Conservation (phyloP, 2,113 vertebrate species). For the Ceuthmochares aereus region DNA sequence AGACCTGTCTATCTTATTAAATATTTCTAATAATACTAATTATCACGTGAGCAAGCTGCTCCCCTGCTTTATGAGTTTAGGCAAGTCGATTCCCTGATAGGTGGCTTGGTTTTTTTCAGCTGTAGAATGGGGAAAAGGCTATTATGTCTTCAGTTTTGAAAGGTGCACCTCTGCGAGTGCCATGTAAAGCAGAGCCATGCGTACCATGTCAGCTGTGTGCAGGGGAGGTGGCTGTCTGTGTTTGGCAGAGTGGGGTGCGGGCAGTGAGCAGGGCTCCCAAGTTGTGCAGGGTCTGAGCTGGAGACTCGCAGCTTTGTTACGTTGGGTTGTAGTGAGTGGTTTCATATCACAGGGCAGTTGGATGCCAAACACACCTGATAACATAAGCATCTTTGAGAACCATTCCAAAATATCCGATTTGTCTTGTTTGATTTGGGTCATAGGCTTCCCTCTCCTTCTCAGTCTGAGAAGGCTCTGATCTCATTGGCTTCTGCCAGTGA, state of each 20-base stretch:
- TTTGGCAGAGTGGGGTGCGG: too few relatives aligned
- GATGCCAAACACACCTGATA: background rate
- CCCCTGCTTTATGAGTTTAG: background rate
- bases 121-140: background rate
- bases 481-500: background rate
- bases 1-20: background rate
- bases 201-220: rapidly evolving
- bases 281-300: background rate
- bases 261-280: background rate
- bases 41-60: conserved; percentile 1
- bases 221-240: too few relatives aligned
- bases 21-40: conserved; percentile 17
- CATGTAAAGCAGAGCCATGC: background rate
- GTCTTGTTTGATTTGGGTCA: background rate
- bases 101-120: background rate
- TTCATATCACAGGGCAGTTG: background rate
- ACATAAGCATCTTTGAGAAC: background rate
- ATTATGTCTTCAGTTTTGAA: background rate
- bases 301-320: background rate
- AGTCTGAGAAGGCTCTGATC: background rate
- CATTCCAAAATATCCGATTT: background rate
- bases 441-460: background rate
- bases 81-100: background rate
- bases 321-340: background rate
- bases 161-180: background rate